Percentiles rank a stretch among this genome's conserved stretches.
phyloP scores from a whole-genome alignment of 2,113 vertebrate species.

The Lichenostomus cassidix region DNA sequence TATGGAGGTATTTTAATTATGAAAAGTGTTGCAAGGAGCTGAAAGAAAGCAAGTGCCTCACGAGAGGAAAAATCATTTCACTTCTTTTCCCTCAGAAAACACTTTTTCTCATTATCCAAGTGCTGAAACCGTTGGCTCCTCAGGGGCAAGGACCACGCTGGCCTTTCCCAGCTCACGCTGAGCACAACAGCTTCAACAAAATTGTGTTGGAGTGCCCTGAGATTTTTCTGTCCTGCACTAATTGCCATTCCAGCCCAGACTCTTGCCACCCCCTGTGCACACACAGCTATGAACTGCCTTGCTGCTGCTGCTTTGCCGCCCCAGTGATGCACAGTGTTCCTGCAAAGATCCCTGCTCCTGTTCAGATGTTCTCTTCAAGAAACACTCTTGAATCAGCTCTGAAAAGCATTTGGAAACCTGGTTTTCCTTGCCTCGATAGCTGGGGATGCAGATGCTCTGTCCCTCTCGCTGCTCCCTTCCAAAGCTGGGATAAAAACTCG shows the following conservation, averaged over 20 bases:
- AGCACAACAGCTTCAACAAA: not conserved
- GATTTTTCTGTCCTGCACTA: not conserved
- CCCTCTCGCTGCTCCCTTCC: not conserved
- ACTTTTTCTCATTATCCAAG: not conserved
- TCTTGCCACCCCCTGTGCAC: not conserved
- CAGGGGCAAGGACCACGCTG: not conserved
- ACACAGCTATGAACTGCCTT: not conserved
- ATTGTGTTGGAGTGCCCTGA: not conserved
- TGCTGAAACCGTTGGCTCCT: accelerated
- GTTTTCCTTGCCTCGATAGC: not conserved
- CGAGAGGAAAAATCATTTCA: not conserved
- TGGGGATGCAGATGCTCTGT: not conserved
- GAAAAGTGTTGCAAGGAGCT: not conserved
- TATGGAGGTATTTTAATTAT: not conserved
- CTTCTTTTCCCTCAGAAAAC: not conserved
- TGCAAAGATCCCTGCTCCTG: not conserved
- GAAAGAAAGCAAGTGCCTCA: not conserved
- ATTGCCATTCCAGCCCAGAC: not conserved
- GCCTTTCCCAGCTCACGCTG: not conserved
- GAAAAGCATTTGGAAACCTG: not conserved
- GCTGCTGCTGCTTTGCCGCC: not conserved
- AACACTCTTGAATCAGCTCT: not conserved
- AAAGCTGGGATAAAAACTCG: not conserved
- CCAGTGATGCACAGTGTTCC: not conserved
- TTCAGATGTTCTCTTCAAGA: not conserved